Base-by-base conservation (phyloP, 2,888 invertebrate genomes). In the Xestia rhomboidea region DNA sequence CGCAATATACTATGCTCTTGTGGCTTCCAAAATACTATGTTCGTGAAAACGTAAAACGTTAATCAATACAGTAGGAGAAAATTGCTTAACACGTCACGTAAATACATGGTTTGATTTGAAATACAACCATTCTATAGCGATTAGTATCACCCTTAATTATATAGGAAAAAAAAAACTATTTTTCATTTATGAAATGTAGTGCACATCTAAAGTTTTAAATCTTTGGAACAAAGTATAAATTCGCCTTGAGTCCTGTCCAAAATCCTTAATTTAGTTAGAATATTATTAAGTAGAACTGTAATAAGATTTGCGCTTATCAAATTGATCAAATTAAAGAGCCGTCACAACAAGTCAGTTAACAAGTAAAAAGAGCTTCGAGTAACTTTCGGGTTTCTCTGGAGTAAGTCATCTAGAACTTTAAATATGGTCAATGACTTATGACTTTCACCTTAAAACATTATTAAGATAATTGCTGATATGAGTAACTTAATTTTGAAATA, bases 281-380 rank as follows among this genome's bases (percentile, higher is more conserved):
- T 21, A 57, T 54, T 46, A 57, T 81, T 46, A 5, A 81, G 41
- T 30, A 11, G 2, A 13, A 38, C 27, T 11, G 0, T 24, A 82
- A 75, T n/a, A 74, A n/a, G 21, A 38, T 81, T 64, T 27, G 30
- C 46, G 51, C 15, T 46, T 27, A n/a, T 15, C 34, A 24, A 64
- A 49, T 66, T 44, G 5, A 60, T 75, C 21, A 18, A 75, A 75
- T 64, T 41, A 82, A 64, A 41, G 27, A 51, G 60, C 49, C 41
- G 27, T 64, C 54, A 73, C 24, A 75, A 46, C n/a, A 57, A 64
- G 38, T n/a, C n/a, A 30, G 13, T 38, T 5, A 38, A 46, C 15
- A 72, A 38, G 27, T 27, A 15, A 34, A 72, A 44, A 18, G 24
- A 30, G 5, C 41, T 41, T 69, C 21, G 41, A 51, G 79, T 27